These are phyloP conservation scores for Dasyornis broadbenti DNA, from an alignment of 2,113 vertebrate genomes.

Conservation along the genomic window DNA sequence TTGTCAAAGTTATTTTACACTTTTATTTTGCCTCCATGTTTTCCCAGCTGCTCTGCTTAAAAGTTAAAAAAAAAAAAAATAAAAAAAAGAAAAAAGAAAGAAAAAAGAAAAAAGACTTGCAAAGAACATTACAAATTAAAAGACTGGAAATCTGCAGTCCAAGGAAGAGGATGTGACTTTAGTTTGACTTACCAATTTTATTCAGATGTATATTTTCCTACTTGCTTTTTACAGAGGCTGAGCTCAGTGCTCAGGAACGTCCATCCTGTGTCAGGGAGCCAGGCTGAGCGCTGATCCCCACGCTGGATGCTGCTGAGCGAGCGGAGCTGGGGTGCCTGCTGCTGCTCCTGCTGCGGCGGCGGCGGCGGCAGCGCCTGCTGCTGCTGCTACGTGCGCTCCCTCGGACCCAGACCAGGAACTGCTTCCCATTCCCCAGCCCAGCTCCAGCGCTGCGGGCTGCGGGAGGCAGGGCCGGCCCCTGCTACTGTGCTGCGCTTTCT, in stretches of 20 bases:
- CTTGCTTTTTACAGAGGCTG: constrained; percentile 53
- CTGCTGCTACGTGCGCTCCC: background rate
- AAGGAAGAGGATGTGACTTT: background rate
- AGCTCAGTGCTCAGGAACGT: constrained; percentile 61
- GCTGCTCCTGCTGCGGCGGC: background rate
- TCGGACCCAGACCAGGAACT: background rate
- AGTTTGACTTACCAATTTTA: constrained; percentile 53
- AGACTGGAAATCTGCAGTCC: background rate
- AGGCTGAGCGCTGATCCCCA: background rate
- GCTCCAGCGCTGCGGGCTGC: background rate
- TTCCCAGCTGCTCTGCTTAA: background rate
- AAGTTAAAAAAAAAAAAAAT: background rate
- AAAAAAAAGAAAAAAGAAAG: too few relatives aligned
- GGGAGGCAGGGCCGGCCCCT: constrained; percentile 29
- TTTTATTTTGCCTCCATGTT: constrained; percentile 29
- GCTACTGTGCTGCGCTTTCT: constrained; percentile 48
- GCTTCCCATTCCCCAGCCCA: constrained; percentile 20
- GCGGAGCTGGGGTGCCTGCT: background rate
- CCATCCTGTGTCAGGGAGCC: background rate
- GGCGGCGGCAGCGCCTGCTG: fast-evolving
- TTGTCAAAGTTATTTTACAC: background rate
- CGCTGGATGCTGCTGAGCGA: background rate
- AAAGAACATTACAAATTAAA: background rate
- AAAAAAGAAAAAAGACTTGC: background rate
- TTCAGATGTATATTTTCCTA: constrained; percentile 43